phyloP scores from a whole-genome alignment of 2,888 invertebrate genomes.

The Lasioglossum vierecki region DNA sequence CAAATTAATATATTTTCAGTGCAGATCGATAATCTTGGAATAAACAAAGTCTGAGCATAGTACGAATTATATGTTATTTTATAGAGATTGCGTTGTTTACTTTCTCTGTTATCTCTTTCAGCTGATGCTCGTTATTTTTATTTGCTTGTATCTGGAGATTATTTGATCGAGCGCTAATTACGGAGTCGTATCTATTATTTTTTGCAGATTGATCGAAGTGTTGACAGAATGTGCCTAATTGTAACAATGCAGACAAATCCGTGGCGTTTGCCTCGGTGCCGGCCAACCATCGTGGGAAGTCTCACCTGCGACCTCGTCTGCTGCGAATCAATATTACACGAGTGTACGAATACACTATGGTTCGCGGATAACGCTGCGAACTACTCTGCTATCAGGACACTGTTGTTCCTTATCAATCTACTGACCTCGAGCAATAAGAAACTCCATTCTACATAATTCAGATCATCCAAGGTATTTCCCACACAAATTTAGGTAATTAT shows the following conservation, averaged over 20 bases:
- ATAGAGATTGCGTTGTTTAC: too few species aligned
- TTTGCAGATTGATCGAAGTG: background rate
- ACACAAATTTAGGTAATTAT: background rate
- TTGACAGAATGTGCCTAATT: background rate
- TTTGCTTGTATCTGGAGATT: too few species aligned
- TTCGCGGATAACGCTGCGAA: constrained; percentile 48
- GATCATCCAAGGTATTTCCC: background rate
- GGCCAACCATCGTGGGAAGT: constrained; percentile 76
- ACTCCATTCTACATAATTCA: background rate
- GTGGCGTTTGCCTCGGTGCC: constrained; percentile 51
- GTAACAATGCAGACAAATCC: constrained; percentile 53
- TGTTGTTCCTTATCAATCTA: constrained; percentile 16
- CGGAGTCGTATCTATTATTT: background rate
- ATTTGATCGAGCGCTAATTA: too few species aligned
- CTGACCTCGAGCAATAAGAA: constrained; percentile 13
- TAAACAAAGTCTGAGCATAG: background rate
- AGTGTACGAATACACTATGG: constrained; percentile 52
- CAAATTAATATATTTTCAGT: too few species aligned
- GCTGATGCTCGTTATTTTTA: too few species aligned
- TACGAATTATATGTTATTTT: too few species aligned
- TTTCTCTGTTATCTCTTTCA: too few species aligned
- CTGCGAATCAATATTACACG: constrained; percentile 75
- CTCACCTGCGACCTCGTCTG: constrained; percentile 79
- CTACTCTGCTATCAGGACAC: constrained; percentile 36
- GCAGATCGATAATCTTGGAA: background rate